These are phyloP conservation scores for Raja brachyura DNA, from an alignment of 2,113 vertebrate species.

Conservation along the genomic window DNA sequence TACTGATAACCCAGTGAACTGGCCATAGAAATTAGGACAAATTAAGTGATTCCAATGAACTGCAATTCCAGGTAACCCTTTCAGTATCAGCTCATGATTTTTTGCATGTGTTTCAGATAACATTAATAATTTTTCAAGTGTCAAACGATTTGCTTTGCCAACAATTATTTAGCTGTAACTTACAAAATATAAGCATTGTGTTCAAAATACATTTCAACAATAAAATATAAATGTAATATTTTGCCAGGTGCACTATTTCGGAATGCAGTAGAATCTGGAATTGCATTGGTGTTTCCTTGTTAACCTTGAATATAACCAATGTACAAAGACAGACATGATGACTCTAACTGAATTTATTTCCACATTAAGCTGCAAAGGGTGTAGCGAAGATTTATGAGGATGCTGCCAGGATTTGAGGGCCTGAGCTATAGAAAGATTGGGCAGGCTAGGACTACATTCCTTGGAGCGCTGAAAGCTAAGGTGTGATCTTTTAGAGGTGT, in stretches of 20 bases:
- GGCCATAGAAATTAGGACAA: slow-evolving; percentile 27
- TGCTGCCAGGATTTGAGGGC: no score
- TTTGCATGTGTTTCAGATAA: neutral
- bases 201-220: neutral
- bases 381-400: no score
- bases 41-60: slow-evolving; percentile 25
- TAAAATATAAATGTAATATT: neutral
- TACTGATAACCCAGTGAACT: slow-evolving; percentile 55
- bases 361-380: no score
- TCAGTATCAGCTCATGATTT: neutral
- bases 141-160: neutral
- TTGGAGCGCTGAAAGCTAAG: no score
- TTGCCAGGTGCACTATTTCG: neutral
- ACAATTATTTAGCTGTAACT: neutral
- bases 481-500: no score
- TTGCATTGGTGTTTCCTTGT: neutral
- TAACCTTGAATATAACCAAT: neutral
- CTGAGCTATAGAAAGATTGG: no score
- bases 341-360: neutral
- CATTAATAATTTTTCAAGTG: neutral
- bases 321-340: neutral
- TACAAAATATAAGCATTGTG: neutral
- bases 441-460: no score
- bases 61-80: neutral
- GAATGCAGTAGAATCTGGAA: neutral